A percentile compares a stretch with the other conserved stretches of the same genome.
These are phyloP conservation scores for Limnodromus scolopaceus DNA, from an alignment of 2,797 vertebrate genomes.

Conservation along the genomic window DNA sequence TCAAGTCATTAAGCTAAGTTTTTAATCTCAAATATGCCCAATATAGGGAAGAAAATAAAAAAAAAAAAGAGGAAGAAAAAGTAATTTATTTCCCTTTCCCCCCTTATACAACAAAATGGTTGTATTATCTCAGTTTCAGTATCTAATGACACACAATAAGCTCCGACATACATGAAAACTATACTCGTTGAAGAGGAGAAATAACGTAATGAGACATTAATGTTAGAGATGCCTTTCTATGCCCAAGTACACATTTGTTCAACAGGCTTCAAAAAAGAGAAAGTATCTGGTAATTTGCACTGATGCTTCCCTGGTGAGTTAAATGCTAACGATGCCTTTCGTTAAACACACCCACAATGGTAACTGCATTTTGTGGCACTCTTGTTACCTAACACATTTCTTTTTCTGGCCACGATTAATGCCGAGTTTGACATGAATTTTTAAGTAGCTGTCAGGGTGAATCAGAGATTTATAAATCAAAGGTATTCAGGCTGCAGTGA, in stretches of 20 bases:
- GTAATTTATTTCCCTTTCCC: neutral
- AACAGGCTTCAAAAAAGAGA: neutral
- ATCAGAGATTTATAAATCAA: conserved; percentile 59
- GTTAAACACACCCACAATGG: neutral
- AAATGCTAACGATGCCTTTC: neutral
- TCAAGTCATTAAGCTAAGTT: neutral
- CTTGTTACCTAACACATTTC: neutral
- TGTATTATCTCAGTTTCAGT: neutral
- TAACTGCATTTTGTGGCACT: neutral
- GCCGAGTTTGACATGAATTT: conserved; percentile 50
- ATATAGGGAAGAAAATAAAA: neutral
- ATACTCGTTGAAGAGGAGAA: neutral
- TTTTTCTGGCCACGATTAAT: conserved; percentile 52
- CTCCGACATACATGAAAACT: neutral
- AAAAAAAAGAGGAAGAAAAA: neutral
- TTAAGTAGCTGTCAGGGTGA: conserved; percentile 58
- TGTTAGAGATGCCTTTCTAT: neutral
- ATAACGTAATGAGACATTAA: neutral
- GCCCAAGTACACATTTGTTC: neutral
- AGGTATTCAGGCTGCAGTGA: conserved; percentile 9
- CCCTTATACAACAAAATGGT: neutral
- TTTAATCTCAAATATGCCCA: neutral
- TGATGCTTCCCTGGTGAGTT: neutral
- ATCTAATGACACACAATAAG: neutral
- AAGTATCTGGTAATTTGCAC: neutral